These are phyloP conservation scores for Drosophila robusta DNA, from an alignment of 2,888 invertebrate species.

Conservation along the genomic window DNA sequence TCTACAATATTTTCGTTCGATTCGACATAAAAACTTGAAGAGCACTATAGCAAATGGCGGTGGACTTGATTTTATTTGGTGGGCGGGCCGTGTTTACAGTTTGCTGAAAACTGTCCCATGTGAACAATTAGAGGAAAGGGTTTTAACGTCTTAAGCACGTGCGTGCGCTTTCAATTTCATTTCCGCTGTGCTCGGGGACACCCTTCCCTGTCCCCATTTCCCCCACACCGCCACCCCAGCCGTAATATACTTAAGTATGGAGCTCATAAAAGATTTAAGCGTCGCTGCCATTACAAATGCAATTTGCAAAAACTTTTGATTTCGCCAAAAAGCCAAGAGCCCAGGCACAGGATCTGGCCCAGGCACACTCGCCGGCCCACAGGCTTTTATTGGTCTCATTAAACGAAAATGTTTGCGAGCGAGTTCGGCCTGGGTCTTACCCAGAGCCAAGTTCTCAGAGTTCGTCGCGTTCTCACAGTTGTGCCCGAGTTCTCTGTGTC, in stretches of 20 bases:
- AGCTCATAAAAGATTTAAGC: constrained; percentile 78
- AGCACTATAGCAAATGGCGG: constrained; percentile 1
- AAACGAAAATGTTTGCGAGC: constrained; percentile 69
- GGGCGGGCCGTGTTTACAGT: constrained; percentile 16
- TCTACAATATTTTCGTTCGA: not conserved
- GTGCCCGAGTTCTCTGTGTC: constrained; percentile 11
- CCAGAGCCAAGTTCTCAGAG: constrained; percentile 1
- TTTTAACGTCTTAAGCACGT: constrained; percentile 67
- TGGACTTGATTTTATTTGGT: constrained; percentile 15
- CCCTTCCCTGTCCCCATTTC: too few relatives aligned
- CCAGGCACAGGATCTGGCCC: not conserved
- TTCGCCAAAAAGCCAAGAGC: constrained; percentile 39
- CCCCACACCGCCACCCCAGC: not conserved
- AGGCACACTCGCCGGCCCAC: constrained; percentile 13
- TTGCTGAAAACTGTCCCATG: constrained; percentile 61
- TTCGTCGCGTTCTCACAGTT: constrained; percentile 1
- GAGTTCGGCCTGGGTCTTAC: constrained; percentile 15
- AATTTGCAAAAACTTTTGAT: constrained; percentile 78
- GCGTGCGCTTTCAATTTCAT: constrained; percentile 78
- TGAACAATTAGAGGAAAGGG: constrained; percentile 72
- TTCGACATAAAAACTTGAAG: not conserved
- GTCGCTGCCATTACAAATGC: constrained; percentile 76
- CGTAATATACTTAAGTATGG: constrained; percentile 55
- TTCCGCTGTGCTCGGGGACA: constrained; percentile 25
- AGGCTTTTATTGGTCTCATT: constrained; percentile 78